Evolutionary conservation across 1,140 invertebrate species (phyloP).

Genomic region (Papilio machaon): DNA sequence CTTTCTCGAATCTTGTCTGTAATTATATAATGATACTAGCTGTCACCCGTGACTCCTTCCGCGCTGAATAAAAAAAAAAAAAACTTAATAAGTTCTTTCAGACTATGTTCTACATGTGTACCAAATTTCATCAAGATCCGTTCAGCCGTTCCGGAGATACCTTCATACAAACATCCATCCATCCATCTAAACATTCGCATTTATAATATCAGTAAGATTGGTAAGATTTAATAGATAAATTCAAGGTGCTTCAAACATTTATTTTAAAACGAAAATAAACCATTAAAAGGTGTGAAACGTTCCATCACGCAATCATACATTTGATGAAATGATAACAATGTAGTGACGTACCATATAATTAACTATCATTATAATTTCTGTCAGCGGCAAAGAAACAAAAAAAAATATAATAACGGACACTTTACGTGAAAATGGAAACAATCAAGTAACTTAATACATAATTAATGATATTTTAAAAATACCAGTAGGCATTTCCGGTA

Average conservation of each 20-base stretch:
- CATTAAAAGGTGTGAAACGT: conserved; percentile 45
- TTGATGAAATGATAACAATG: conserved; percentile 60
- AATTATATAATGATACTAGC: no score
- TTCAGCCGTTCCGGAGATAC: no score
- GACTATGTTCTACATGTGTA: no score
- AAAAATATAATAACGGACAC: conserved; percentile 52
- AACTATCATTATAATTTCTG: conserved; percentile 50
- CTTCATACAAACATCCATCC: no score
- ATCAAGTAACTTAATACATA: conserved; percentile 30
- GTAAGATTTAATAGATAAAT: neutral
- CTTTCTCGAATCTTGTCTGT: no score
- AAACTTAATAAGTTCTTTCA: no score
- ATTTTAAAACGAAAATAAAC: conserved; percentile 38
- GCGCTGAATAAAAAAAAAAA: no score
- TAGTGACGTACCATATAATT: conserved; percentile 52
- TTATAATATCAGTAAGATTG: no score
- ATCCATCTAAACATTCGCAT: no score
- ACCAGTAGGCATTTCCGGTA: conserved; percentile 37
- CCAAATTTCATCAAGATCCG: neutral
- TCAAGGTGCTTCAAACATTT: conserved; percentile 39
- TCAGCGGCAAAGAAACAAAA: conserved; percentile 56
- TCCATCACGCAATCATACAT: conserved; percentile 37
- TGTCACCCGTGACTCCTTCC: no score
- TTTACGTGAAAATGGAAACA: conserved; percentile 39
- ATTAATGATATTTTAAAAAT: conserved; percentile 40